phyloP scores from a whole-genome alignment of 37 sponge, comb jelly and placozoan genomes.

The Halisarca cf. caerulea region DNA sequence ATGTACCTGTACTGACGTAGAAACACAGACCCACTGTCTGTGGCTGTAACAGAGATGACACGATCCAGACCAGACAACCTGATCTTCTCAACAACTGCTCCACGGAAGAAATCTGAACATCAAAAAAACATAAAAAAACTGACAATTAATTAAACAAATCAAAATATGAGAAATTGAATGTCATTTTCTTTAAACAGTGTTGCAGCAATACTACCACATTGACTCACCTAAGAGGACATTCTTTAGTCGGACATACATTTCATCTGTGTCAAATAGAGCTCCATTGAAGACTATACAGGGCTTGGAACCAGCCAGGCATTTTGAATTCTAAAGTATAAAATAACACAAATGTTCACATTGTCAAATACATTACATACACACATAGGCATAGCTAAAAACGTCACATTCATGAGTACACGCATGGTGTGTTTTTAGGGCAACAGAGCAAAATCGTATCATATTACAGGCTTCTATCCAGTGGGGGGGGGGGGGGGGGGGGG shows the following conservation, averaged over 20 bases:
- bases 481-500: too few species aligned
- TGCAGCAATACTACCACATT: background rate
- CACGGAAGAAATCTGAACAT: conserved; percentile 83
- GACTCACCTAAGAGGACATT: conserved; percentile 71
- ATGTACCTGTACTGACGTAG: conserved; percentile 72
- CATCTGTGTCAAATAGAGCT: conserved; percentile 81
- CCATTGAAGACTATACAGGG: conserved; percentile 91
- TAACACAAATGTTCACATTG: too few species aligned
- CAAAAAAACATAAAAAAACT: background rate
- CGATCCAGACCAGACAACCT: conserved; percentile 83
- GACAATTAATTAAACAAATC: background rate
- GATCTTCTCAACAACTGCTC: conserved; percentile 56
- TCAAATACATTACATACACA: too few species aligned
- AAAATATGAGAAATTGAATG: background rate
- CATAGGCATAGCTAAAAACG: too few species aligned
- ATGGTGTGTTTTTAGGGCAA: too few species aligned
- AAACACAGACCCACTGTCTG: conserved; percentile 63
- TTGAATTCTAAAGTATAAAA: conserved; percentile 30
- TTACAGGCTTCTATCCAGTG: too few species aligned
- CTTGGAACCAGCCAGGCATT: conserved; percentile 73
- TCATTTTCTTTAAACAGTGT: background rate
- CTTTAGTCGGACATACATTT: conserved; percentile 61
- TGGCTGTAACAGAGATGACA: conserved; percentile 78
- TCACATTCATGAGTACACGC: too few species aligned
- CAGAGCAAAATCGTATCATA: too few species aligned